These are phyloP conservation scores for Myopa tessellatipennis DNA, from an alignment of 2,888 invertebrate genomes.

Conservation along the genomic window DNA sequence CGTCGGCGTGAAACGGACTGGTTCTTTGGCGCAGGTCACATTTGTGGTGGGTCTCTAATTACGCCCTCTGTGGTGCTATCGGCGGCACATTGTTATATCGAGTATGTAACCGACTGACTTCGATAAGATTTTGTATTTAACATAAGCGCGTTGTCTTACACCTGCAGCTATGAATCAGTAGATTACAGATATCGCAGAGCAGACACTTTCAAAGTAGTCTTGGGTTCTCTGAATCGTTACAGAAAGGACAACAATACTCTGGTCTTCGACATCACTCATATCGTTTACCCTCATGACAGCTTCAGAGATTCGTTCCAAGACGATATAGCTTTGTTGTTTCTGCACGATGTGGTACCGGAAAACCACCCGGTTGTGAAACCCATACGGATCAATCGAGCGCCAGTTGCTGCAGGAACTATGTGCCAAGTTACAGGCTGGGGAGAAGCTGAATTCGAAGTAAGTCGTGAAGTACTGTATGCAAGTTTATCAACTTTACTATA, in stretches of 20 bases:
- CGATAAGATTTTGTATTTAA: background rate
- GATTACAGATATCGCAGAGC: background rate
- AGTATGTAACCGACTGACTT: constrained; percentile 45
- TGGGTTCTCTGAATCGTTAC: constrained; percentile 55
- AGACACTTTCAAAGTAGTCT: constrained; percentile 56
- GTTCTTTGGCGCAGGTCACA: constrained; percentile 61
- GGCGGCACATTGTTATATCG: constrained; percentile 54
- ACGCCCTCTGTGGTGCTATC: constrained; percentile 49
- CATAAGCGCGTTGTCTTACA: background rate
- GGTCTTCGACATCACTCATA: constrained; percentile 52
- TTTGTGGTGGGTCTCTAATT: constrained; percentile 63
- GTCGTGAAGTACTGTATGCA: too few species aligned
- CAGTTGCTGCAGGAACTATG: constrained; percentile 47
- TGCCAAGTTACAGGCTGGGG: constrained; percentile 67
- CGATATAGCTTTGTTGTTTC: constrained; percentile 60
- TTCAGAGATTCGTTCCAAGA: constrained; percentile 55
- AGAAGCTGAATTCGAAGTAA: constrained; percentile 48
- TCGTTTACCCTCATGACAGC: constrained; percentile 41
- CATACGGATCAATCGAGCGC: constrained; percentile 52
- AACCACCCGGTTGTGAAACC: constrained; percentile 59
- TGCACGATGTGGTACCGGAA: constrained; percentile 57
- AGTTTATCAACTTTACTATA: too few species aligned
- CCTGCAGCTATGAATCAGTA: background rate
- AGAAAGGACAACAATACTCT: constrained; percentile 54
- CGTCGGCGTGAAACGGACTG: constrained; percentile 51